phyloP scores from a whole-genome alignment of 2,797 vertebrate species.

The Stomatorhinus walkeri region DNA sequence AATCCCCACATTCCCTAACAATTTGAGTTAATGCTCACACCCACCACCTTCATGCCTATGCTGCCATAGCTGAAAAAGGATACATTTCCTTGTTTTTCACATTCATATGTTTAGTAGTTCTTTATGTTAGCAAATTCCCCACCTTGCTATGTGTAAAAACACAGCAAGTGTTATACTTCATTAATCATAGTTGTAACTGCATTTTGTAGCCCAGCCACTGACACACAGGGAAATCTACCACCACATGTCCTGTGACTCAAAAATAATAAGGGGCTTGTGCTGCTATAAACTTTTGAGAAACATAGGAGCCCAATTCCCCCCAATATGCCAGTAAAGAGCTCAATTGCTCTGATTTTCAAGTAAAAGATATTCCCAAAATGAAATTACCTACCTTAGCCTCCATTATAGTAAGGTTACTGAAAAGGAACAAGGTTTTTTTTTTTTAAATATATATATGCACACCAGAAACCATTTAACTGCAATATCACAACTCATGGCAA shows the following conservation, averaged over 20 bases:
- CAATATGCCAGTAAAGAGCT: background rate
- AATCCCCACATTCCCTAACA: background rate
- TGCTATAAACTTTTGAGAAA: background rate
- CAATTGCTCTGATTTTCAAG: background rate
- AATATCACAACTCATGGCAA: conserved; percentile 2
- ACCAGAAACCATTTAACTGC: conserved; percentile 5
- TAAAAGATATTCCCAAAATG: background rate
- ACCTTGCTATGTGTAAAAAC: background rate
- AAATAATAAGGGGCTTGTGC: background rate
- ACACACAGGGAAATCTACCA: background rate
- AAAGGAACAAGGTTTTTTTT: background rate
- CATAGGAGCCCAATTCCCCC: background rate
- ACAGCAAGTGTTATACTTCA: background rate
- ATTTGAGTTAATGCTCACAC: background rate
- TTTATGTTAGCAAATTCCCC: background rate
- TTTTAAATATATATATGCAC: background rate
- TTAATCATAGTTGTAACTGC: background rate
- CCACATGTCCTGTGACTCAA: background rate
- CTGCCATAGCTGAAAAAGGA: background rate
- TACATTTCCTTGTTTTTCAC: background rate
- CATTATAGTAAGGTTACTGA: background rate
- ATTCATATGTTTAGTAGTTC: background rate
- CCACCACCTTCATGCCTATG: background rate
- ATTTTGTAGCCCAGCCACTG: background rate
- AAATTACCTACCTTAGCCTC: background rate